Conservation (phyloP, 2,797 vertebrate genomes). For the Siniperca obscura region DNA sequence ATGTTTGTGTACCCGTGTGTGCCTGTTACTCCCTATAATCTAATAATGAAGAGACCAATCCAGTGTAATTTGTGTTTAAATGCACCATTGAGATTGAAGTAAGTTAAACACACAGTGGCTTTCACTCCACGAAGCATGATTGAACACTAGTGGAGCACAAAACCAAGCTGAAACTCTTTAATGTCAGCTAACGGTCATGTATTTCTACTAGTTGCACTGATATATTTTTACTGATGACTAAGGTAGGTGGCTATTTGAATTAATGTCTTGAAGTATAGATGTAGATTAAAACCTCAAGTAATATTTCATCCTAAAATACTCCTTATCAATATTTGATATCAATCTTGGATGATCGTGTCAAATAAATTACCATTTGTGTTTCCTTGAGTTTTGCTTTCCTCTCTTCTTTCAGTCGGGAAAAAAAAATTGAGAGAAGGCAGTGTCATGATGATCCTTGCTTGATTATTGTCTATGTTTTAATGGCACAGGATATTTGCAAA, state of each 20-base stretch:
- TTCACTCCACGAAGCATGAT: conserved; percentile 28
- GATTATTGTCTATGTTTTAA: not conserved
- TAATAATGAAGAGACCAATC: conserved; percentile 66
- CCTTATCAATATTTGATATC: not conserved
- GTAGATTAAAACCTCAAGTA: not conserved
- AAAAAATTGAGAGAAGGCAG: too few relatives aligned
- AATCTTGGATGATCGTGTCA: not conserved
- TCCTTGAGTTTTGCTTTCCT: not conserved
- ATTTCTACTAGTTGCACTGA: not conserved
- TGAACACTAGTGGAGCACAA: conserved; percentile 28
- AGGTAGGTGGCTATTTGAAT: conserved; percentile 1
- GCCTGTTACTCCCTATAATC: conserved; percentile 51
- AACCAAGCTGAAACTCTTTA: not conserved
- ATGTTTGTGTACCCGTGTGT: conserved; percentile 45
- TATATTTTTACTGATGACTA: not conserved
- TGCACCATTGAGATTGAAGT: conserved; percentile 46
- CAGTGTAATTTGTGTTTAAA: conserved; percentile 58
- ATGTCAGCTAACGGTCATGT: not conserved
- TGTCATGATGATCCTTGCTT: not conserved
- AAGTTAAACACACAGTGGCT: conserved; percentile 25
- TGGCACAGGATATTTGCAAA: not conserved
- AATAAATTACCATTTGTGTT: not conserved
- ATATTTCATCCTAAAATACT: not conserved
- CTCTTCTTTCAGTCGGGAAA: not conserved
- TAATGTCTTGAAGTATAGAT: not conserved